These are phyloP conservation scores for Cephus pulcher DNA, from an alignment of 2,888 invertebrate genomes.

Conservation along the genomic window DNA sequence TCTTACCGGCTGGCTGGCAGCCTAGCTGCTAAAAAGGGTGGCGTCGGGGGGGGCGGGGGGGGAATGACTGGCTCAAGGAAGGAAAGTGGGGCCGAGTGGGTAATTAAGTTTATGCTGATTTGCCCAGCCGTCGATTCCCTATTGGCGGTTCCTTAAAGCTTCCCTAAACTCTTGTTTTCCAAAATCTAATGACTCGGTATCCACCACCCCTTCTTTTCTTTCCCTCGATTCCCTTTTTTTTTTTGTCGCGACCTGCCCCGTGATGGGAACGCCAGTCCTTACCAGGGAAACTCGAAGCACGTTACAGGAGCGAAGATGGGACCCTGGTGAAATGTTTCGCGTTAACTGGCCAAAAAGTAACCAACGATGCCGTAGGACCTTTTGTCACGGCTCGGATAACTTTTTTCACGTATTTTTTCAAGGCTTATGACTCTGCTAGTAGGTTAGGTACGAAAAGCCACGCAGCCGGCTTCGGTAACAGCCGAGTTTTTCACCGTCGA, in stretches of 20 bases:
- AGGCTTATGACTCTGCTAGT: background rate
- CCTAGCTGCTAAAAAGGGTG: conserved; percentile 8
- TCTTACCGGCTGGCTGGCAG: conserved; percentile 32
- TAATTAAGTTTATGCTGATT: conserved; percentile 45
- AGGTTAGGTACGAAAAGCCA: background rate
- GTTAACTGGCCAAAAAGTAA: background rate
- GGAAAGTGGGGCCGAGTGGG: conserved; percentile 20
- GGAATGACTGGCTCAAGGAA: conserved; percentile 17
- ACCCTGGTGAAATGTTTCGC: background rate
- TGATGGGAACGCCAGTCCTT: background rate
- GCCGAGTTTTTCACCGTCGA: conserved; percentile 15
- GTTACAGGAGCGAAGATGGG: background rate
- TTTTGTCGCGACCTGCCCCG: background rate
- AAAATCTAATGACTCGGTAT: background rate
- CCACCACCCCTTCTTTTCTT: background rate
- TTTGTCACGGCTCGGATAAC: background rate
- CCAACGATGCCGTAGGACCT: background rate
- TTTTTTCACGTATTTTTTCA: background rate
- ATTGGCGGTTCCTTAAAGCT: conserved; percentile 1
- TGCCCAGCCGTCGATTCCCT: conserved; percentile 29
- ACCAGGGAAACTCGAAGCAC: background rate
- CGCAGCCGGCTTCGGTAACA: background rate
- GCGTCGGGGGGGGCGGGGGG: conserved; percentile 6
- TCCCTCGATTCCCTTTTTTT: background rate
- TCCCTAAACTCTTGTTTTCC: background rate